These are phyloP conservation scores for Clarias magur DNA, from an alignment of 2,113 vertebrate genomes.

Conservation along the genomic window DNA sequence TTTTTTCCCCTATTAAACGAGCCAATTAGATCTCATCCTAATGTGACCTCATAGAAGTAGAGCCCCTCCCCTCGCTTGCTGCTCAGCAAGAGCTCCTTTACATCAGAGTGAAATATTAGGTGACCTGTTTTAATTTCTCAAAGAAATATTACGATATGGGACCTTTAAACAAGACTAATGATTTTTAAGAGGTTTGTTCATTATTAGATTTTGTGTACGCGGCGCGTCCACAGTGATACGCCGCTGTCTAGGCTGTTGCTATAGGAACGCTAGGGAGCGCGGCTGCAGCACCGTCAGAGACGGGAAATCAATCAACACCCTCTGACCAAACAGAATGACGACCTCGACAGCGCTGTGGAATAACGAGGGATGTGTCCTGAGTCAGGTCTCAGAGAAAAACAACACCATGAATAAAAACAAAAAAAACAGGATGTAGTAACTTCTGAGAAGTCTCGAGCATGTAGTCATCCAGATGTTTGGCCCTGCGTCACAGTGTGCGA, in stretches of 20 bases:
- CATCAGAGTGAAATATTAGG: too few species aligned
- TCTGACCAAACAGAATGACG: not conserved
- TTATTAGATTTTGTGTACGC: not conserved
- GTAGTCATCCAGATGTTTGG: slow-evolving; percentile 8
- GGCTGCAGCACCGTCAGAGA: not conserved
- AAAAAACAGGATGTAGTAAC: not conserved
- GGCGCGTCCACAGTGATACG: not conserved
- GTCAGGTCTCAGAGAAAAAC: not conserved
- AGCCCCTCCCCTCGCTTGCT: too few species aligned
- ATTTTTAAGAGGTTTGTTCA: not conserved
- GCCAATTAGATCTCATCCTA: too few species aligned
- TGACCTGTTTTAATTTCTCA: too few species aligned
- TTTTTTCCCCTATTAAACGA: too few species aligned
- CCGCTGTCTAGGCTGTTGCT: not conserved
- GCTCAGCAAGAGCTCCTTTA: too few species aligned
- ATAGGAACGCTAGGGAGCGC: not conserved
- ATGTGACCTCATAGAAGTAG: too few species aligned
- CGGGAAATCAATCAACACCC: not conserved
- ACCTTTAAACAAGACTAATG: too few species aligned
- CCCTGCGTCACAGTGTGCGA: not conserved
- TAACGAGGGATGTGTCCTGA: not conserved
- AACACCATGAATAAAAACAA: not conserved
- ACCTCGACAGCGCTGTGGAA: too few species aligned
- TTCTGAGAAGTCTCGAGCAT: not conserved
- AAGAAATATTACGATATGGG: not conserved